phyloP scores from a whole-genome alignment of 2,888 invertebrate genomes.

The Eristalinus sepulchralis region DNA sequence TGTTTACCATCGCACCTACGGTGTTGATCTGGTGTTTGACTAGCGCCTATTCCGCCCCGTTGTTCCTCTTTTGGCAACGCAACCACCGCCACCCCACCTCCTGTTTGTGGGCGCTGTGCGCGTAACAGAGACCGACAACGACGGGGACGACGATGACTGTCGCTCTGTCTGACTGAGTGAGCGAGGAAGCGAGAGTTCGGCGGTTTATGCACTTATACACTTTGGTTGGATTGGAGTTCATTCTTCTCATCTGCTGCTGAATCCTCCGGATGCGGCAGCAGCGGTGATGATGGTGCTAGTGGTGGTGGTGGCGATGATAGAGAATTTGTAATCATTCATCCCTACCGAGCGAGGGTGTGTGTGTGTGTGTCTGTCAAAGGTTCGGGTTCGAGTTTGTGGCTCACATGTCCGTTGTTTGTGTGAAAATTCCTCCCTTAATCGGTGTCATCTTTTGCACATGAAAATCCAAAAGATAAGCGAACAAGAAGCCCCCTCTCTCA shows the following conservation, averaged over 20 bases:
- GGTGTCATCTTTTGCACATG: slow-evolving; percentile 71
- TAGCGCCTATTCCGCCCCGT: slow-evolving; percentile 72
- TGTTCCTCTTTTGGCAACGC: slow-evolving; percentile 54
- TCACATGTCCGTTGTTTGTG: slow-evolving; percentile 48
- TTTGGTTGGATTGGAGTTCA: slow-evolving; percentile 52
- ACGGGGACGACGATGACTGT: too few species aligned
- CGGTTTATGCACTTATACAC: slow-evolving; percentile 66
- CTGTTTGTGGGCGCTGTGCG: too few species aligned
- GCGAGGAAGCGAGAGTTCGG: not conserved
- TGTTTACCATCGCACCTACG: slow-evolving; percentile 78
- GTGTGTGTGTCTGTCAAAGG: slow-evolving; percentile 6
- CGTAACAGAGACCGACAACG: not conserved
- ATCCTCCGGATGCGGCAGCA: not conserved
- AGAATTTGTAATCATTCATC: slow-evolving; percentile 68
- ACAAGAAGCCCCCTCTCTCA: slow-evolving; percentile 13
- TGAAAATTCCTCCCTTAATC: slow-evolving; percentile 71
- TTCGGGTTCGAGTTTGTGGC: not conserved
- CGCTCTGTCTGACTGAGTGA: not conserved
- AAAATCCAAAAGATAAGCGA: slow-evolving; percentile 64
- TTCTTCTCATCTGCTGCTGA: slow-evolving; percentile 24
- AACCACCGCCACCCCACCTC: slow-evolving; percentile 30
- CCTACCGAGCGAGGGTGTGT: slow-evolving; percentile 17
- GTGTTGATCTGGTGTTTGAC: slow-evolving; percentile 79
- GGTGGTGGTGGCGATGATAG: slow-evolving; percentile 44
- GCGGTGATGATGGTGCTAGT: not conserved